phyloP scores from a whole-genome alignment of 2,888 invertebrate genomes.

The Lepidochitona cinerea region DNA sequence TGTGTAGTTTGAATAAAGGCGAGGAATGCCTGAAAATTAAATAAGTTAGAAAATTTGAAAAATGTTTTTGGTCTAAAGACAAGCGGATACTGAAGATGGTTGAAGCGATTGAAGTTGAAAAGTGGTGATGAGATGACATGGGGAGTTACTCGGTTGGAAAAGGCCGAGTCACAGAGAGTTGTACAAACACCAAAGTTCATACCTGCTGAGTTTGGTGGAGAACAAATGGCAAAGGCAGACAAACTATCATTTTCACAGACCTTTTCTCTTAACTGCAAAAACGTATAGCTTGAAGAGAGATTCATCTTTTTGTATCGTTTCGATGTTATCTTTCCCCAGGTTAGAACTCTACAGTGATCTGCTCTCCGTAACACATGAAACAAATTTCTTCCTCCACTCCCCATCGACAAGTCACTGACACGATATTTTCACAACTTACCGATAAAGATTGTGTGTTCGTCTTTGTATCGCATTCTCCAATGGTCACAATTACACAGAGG shows the following conservation, averaged over 20 bases:
- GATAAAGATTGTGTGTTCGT: not conserved
- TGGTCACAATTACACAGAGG: not conserved
- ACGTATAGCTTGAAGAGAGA: not conserved
- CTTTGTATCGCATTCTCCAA: not conserved
- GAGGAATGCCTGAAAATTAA: too few species aligned
- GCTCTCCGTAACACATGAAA: not conserved
- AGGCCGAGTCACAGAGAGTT: not conserved
- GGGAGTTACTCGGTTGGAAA: not conserved
- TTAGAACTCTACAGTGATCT: not conserved
- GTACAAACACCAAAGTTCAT: not conserved
- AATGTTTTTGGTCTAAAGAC: too few species aligned
- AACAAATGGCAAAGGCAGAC: too few species aligned
- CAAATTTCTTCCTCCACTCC: not conserved
- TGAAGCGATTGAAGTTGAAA: too few species aligned
- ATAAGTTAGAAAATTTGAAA: too few species aligned
- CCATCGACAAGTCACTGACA: not conserved
- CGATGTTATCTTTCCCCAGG: not conserved
- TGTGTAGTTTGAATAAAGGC: too few species aligned
- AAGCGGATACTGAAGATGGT: too few species aligned
- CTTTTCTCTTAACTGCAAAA: not conserved
- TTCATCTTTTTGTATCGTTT: not conserved
- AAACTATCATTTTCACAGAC: not conserved
- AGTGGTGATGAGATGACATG: not conserved
- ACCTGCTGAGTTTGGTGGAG: too few species aligned
- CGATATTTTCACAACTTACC: not conserved